A percentile compares a stretch with the other conserved stretches of the same genome.
Evolutionary conservation across 1,140 invertebrate species (phyloP).

Genomic region (Vollenhovia emeryi): DNA sequence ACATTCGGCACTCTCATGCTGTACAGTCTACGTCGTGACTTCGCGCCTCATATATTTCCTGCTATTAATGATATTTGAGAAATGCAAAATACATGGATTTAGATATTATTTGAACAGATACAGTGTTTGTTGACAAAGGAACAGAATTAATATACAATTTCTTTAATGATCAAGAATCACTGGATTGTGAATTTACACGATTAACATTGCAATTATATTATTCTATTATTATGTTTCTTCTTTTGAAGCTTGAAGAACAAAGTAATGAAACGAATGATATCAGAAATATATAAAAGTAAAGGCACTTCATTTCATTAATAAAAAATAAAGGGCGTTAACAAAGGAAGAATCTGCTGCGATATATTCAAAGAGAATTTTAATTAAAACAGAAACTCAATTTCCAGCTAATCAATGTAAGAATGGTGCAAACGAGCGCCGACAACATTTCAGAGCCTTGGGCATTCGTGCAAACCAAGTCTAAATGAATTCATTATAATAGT

Average conservation of each 20-base stretch:
- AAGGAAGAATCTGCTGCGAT: neutral
- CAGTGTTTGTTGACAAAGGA: neutral
- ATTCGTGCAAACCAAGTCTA: constrained; percentile 19
- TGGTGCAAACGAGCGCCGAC: constrained; percentile 24
- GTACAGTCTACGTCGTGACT: neutral
- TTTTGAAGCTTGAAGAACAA: neutral
- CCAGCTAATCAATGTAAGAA: constrained; percentile 31
- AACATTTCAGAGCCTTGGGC: constrained; percentile 17
- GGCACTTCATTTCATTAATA: neutral
- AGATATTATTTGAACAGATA: neutral
- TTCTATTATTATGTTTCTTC: neutral
- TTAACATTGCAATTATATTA: neutral
- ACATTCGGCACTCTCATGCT: neutral
- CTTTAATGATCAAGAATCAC: neutral
- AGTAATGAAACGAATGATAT: neutral
- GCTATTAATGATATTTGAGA: neutral
- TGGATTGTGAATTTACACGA: neutral
- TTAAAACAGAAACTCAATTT: constrained; percentile 39
- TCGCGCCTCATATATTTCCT: neutral
- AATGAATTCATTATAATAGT: constrained; percentile 22
- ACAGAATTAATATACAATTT: neutral
- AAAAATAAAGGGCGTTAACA: neutral
- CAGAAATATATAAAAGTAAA: neutral
- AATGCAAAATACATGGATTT: neutral
- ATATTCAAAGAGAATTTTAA: constrained; percentile 26